Base-by-base conservation (phyloP, 2,113 vertebrate species). In the Atractosteus spatula region DNA sequence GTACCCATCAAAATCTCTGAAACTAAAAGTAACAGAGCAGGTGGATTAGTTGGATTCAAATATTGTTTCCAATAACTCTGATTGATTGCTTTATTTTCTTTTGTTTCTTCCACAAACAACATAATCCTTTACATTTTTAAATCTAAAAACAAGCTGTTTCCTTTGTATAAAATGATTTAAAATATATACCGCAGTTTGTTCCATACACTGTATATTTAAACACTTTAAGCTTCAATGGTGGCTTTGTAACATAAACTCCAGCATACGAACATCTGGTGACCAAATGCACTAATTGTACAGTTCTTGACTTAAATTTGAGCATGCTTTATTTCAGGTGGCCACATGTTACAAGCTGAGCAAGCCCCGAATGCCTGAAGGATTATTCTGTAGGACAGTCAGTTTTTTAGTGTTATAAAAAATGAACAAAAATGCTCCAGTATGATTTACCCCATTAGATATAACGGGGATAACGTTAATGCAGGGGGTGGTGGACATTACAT, bases 181-280 rank as follows among this genome's bases (percentile, higher is more conserved):
- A 7, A 14, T 54, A 47, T 45, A 66, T 59, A 74, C 73, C 69
- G 63, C 70, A 74, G 74, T 74, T 72, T 55, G 72, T 70, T 41
- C 43, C 66, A 67, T 61, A 80, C 13, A 73, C 66, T 69, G 57
- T 56, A 57, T 71, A 75, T 78, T 74, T 76, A 71, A 74, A 76
- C 78, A 68, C 62, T 62, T 73, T 77, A 51, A 70, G 57, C 74
- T 74, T 68, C 69, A 68, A 47, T 54, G 71, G 62, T 47, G 67
- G 45, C 67, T 77, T 73, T 71, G 12, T 13, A 69, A 57, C 55
- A 14, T 12, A 59, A 13, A 29, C 41, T 42, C 12, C 47, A 55
- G 69, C 66, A 74, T 69, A 66, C 55, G 66, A 55, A 74, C 73
- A 74, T 69, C 73, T 69, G 66, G 17, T 43, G 41, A 8, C 73